Conservation (phyloP, 2,888 invertebrate genomes). For the Xanthostigma xanthostigma region DNA sequence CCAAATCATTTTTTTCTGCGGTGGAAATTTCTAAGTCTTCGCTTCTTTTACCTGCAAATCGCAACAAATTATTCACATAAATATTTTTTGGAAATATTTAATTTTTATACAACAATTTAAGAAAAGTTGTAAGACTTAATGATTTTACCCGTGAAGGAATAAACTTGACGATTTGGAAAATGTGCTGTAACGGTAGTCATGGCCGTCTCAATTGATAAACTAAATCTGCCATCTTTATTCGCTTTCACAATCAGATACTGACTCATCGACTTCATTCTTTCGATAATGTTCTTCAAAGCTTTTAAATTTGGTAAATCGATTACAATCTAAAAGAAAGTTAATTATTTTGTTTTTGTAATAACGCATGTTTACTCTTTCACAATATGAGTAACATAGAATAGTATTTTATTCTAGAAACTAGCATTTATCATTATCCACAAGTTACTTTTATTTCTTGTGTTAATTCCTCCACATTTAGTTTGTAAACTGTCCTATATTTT, state of each 20-base stretch:
- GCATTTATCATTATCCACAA: not conserved
- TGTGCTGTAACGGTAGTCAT: slow-evolving; percentile 68
- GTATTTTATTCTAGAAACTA: not conserved
- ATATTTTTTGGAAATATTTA: no score
- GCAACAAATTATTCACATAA: not conserved
- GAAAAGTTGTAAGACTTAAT: no score
- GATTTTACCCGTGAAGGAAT: slow-evolving; percentile 36
- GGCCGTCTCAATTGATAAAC: slow-evolving; percentile 63
- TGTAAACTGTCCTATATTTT: not conserved
- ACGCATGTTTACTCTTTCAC: no score
- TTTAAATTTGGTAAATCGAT: slow-evolving; percentile 66
- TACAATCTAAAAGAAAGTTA: slow-evolving; percentile 45
- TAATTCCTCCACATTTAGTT: no score
- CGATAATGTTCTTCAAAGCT: slow-evolving; percentile 61
- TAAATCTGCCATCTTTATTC: slow-evolving; percentile 52
- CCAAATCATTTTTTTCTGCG: slow-evolving; percentile 25
- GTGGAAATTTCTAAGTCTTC: slow-evolving; percentile 20
- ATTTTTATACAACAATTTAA: no score
- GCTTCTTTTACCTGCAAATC: slow-evolving; percentile 24
- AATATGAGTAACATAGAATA: no score
- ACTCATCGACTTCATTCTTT: slow-evolving; percentile 69
- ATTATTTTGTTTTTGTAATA: slow-evolving; percentile 4
- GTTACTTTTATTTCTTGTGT: not conserved
- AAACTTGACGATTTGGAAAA: slow-evolving; percentile 57
- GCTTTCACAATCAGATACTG: slow-evolving; percentile 56